Evolutionary conservation across 2,888 invertebrate species (phyloP), one percentile per base, ranked within the genome.

Genomic region (Epirrhoe alternata): DNA sequence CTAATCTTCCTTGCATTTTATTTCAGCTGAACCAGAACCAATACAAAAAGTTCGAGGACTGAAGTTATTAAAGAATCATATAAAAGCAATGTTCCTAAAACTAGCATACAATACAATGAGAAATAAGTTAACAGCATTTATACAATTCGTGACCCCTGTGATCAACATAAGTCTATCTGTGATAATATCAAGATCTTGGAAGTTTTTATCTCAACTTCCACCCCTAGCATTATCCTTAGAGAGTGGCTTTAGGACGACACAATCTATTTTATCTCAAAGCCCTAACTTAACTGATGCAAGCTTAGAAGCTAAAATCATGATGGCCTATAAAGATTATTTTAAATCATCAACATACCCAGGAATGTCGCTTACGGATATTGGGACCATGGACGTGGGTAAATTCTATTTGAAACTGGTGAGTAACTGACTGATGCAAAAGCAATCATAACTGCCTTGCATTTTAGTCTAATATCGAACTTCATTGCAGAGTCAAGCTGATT

Each of bases 131-230:
- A 80, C 84, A 0, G 85, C 89, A 0, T 70, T 89, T 5, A 92
- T 93, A 83, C 93, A 93, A 71, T 88, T 92, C 50, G 74, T 90
- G 6, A 88, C 90, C 6, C 92, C 93, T 0, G 85, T 93, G 35
- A 86, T 93, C 66, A 93, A 93, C 60, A 93, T 93, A 33, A 80
- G 85, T 0, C 76, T 93, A 77, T 91, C 93, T 6, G 92, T 93
- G 35, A 64, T 87, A 8, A 90, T 93, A 71, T 80, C 92, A 0
- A 82, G 92, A 62, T 91, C 92, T 10, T 93, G 93, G 93, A 87
- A 87, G 69, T 93, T 93, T 64, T 79, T 93, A 55, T 84, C 87
- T 0, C 93, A 95, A 72, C 86, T 96, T n/a, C 95, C 96, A 0
- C 88, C 95, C 0, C 83, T 96, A 67, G 82, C 84, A 0, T 88